Evolutionary conservation across 2,888 invertebrate genomes (phyloP).

Genomic region (Chloroclysta siterata): DNA sequence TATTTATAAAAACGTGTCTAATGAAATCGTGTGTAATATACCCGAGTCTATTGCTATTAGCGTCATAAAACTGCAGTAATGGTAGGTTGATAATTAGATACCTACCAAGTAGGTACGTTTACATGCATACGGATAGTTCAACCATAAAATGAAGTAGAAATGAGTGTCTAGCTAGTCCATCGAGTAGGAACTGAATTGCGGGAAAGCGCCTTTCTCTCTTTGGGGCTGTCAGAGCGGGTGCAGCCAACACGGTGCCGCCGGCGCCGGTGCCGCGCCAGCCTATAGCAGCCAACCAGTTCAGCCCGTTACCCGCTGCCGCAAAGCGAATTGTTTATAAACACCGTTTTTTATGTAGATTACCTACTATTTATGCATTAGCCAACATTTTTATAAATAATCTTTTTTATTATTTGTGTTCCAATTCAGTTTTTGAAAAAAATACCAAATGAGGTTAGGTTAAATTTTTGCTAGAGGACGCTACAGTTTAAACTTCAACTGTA

Average conservation of each 20-base stretch:
- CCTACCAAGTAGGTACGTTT: conserved; percentile 1
- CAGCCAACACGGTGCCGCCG: neutral
- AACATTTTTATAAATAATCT: too few species aligned
- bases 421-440: too few species aligned
- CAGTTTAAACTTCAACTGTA: too few species aligned
- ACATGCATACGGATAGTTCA: conserved; percentile 24
- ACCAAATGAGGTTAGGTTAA: too few species aligned
- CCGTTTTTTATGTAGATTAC: too few species aligned
- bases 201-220: conserved; percentile 83
- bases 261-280: neutral
- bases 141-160: conserved; percentile 48
- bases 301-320: conserved; percentile 49
- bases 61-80: conserved; percentile 19
- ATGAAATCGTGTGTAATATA: neutral
- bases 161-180: conserved; percentile 49
- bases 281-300: too few species aligned
- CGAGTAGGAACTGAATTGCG: conserved; percentile 50
- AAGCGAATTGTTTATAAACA: neutral
- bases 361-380: too few species aligned
- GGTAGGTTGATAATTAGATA: neutral
- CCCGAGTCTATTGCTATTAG: conserved; percentile 5
- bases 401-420: too few species aligned
- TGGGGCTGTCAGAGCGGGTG: conserved; percentile 18
- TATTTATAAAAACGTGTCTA: conserved; percentile 11
- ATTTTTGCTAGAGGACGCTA: too few species aligned